Base-by-base conservation (phyloP, 1,140 invertebrate genomes). In the Neodiprion lecontei region DNA sequence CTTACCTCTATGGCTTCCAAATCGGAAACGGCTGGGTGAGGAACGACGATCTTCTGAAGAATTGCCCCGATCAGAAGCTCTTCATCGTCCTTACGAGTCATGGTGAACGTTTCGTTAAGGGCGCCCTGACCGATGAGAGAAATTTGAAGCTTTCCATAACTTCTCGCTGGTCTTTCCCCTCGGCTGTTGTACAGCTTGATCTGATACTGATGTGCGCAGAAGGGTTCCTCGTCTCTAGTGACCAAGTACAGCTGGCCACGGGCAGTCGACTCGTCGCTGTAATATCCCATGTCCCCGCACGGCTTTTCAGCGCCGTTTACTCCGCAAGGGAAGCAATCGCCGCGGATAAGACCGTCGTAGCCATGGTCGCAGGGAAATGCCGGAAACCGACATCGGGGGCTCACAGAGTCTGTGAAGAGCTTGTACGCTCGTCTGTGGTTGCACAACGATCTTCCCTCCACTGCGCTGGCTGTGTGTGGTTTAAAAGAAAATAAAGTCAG, bases 201-300 rank as follows among this genome's bases (percentile, higher is more conserved):
- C 80, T 95, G 92, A 81, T 96, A 97, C 81, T 97, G 96, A 87
- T 97, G 95, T 1, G 96, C 96, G 87, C 96, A 97, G 85, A 97
- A 97, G 0, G 96, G 96, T 84, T 97, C 96, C 80, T 96, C 95
- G 74, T 98, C 96, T 77, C 96, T 91, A 0, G 96, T 98, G 0
- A 97, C 88, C 14, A 98, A 86, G 82, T 96, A 98, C 0, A 97
- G 89, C 76, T 95, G 93, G 0, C 96, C 96, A 21, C 95, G 88
- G 0, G 94, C 95, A 4, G 91, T 90, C 0, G 94, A 94, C 9
- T 92, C 87, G 85, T 97, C 94, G 3, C 97, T 96, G 85, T 97
- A 97, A 88, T 96, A 98, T 1, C 97, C 97, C 97, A 99, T 98
- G 82, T 95, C 94, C 12, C 95, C 95, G 84, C 97, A 98, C 2